Conservation (phyloP, 2,797 vertebrate species). For the Sebastiscus tertius region DNA sequence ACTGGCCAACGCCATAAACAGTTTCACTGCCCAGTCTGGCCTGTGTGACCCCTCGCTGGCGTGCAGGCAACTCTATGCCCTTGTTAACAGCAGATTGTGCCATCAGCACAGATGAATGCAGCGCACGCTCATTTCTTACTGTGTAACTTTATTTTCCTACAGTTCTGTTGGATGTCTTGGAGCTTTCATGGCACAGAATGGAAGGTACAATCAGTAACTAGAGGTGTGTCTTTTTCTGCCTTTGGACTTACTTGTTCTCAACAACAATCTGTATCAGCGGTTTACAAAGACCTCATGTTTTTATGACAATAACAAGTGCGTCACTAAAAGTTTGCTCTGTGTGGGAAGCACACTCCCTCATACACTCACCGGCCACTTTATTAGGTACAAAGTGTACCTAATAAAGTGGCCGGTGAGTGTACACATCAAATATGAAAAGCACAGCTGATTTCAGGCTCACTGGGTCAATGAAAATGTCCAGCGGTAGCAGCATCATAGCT, state of each 20-base stretch:
- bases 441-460: background rate
- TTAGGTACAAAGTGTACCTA: no score
- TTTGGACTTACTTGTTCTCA: no score
- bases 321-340: background rate
- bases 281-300: background rate
- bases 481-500: fast-evolving
- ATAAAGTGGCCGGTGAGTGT: no score
- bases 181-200: background rate
- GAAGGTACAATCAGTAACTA: background rate
- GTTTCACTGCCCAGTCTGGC: background rate
- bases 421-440: background rate
- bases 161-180: background rate
- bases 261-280: background rate
- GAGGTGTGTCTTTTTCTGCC: background rate
- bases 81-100: background rate
- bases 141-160: background rate
- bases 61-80: background rate
- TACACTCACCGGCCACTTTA: no score
- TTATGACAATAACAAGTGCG: background rate
- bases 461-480: no score
- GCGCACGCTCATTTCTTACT: background rate
- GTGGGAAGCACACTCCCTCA: no score
- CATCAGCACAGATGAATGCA: no score
- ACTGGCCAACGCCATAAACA: background rate
- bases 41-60: background rate